Evolutionary conservation across 2,797 vertebrate genomes (phyloP), one percentile per base, ranked within the genome.

Genomic region (Sciaenops ocellatus): DNA sequence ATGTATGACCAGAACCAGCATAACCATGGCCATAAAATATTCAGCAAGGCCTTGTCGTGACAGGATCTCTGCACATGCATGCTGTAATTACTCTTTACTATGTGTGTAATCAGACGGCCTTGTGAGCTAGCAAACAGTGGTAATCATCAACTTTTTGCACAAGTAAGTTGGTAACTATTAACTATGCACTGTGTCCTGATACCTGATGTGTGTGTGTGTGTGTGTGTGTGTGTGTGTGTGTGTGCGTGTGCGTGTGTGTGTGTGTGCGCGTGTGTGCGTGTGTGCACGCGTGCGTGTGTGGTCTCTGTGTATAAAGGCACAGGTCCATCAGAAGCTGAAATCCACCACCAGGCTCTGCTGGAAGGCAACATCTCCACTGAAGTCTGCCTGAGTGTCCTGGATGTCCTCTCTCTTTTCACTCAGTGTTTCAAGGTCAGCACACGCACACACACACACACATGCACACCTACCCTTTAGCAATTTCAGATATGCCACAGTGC

Each of bases 331-430:
- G 98, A 99, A 90, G 97, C 96, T 76, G 98, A 99, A 84, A 93
- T 98, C 79, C 95, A 97, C 82, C 98, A 99, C 85, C 98, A 98
- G 85, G 96, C 97, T 0, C 93, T 99, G 64, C 93, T 99, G 13
- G 98, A 99, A 85, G 98, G 97, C 17, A 99, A 98, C 86, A 96
- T 96, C 44, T 96, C 97, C 57, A 97, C 97, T 0, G 98, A 99
- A 90, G 96, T 97, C 56, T 96, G 96, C 80, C 95, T 99, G 7
- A 97, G 95, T 1, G 95, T 99, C 20, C 92, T 99, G 87, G 98
- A 99, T 57, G 95, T 97, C 74, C 96, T 99, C 54, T 95, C 97
- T 0, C 94, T 97, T 83, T 99, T 99, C 89, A 96, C 94, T 28
- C 97, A 98, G 89, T 97, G 95, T 77, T 99, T 98, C 88, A 99